Evolutionary conservation across 2,113 vertebrate species (phyloP), one percentile per base, ranked within the genome.

Genomic region (Gila orcuttii): DNA sequence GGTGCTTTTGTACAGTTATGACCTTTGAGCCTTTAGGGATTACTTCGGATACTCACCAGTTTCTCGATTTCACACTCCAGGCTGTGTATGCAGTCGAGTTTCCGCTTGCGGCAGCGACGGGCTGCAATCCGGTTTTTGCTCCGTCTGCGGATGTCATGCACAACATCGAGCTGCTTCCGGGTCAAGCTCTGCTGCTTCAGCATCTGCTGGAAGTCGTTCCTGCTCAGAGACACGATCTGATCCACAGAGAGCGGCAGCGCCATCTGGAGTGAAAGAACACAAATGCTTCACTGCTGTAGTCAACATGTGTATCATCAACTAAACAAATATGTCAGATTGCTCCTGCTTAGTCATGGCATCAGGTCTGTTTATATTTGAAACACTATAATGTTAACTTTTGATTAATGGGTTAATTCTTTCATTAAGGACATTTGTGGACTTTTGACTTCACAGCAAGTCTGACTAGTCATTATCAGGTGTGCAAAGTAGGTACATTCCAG

Each of bases 51-150:
- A 89, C 95, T 86, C 92, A 99, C 98, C 96, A 99, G 94, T 84
- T 97, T 98, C 89, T 96, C 94, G 79, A 99, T 99, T 93, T 99
- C 98, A 75, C 95, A 96, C 89, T 99, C 97, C 64, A 99, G 96
- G 80, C 97, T 98, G 71, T 97, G 95, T 71, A 99, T 98, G 89
- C 97, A 99, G 91, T 99, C 98, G 0, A 99, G 95, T 68, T 99
- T 99, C 83, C 97, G 95, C 91, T 99, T 99, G 84, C 98, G 97
- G 90, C 98, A 99, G 36, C 97, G 97, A 68, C 97, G 97, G 0
- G 98, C 98, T 0, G 98, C 98, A 4, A 98, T 96, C 59, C 98
- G 96, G 84, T 99, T 99, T 90, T 99, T 99, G 91, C 97, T 97
- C 79, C 98, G 95, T 1, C 98, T 95, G 23, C 98, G 96, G 88